phyloP scores from a whole-genome alignment of 2,113 vertebrate genomes.

The Lepisosteus oculatus region DNA sequence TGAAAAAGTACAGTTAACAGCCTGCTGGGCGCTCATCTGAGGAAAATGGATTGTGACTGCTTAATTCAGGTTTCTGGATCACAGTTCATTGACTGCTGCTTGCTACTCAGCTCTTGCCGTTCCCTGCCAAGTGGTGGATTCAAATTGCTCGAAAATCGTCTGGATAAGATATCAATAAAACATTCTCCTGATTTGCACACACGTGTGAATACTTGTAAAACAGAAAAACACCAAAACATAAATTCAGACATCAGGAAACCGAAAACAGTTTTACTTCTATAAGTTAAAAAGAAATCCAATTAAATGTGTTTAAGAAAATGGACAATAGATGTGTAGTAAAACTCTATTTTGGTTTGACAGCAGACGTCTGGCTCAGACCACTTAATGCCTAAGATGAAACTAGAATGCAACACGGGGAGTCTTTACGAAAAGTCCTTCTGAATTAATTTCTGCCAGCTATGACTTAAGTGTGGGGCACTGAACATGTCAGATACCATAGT shows the following conservation, averaged over 20 bases:
- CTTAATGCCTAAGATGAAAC: conserved; percentile 24
- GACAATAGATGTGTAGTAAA: conserved; percentile 1
- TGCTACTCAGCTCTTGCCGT: conserved; percentile 33
- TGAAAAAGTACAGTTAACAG: conserved; percentile 25
- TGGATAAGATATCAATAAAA: too few relatives aligned
- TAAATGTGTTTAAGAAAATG: background rate
- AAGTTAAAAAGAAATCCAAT: too few relatives aligned
- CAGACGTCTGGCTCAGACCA: background rate
- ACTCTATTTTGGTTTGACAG: conserved; percentile 12
- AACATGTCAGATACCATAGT: conserved; percentile 68
- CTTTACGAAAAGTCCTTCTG: conserved; percentile 51
- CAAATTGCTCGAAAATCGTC: background rate
- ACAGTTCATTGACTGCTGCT: conserved; percentile 47
- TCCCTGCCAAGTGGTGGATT: conserved; percentile 27
- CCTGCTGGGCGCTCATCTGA: conserved; percentile 40
- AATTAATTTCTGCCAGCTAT: conserved; percentile 72
- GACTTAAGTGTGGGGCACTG: conserved; percentile 59
- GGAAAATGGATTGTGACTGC: conserved; percentile 50
- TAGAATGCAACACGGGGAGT: conserved; percentile 22
- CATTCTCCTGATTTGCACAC: too few relatives aligned
- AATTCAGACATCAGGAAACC: conserved; percentile 6
- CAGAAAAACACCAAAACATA: background rate
- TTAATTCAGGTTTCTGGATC: conserved; percentile 48
- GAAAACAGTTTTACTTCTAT: background rate
- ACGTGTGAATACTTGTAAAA: background rate